Evolutionary conservation across 2,797 vertebrate genomes (phyloP), one percentile per base, ranked within the genome.

Genomic region (Iguana delicatissima): DNA sequence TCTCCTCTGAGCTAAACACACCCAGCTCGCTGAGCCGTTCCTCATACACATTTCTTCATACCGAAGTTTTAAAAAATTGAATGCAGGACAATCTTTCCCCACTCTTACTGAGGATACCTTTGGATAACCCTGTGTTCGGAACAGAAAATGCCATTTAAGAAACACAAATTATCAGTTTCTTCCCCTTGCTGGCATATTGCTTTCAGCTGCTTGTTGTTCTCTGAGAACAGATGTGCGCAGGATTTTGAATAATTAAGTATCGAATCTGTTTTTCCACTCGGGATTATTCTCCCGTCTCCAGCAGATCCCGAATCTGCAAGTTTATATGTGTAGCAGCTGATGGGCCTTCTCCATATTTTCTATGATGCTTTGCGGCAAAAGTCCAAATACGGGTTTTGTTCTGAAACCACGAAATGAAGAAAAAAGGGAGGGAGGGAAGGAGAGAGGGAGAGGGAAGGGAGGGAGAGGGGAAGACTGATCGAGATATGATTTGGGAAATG

Each of bases 251-350:
- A 94, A 95, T 96, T 93, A 94, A 94, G 92, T 94, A 95, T 89
- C 91, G 95, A 94, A 93, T 96, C 92, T 93, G 95, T 16, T 35
- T 95, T 93, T 94, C 92, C 59, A 52, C 18, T 89, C 88, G 93
- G 94, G 92, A 95, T 95, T 93, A 93, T 95, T 94, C 93, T 32
- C 59, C 42, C 10, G 1, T 5, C 72, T 64, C n/a, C 16, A 14
- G 26, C 86, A 69, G 76, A 13, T 67, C n/a, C 95, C 93, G 95
- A 95, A 95, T 94, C 93, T 95, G 89, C 92, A 93, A 93, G 91
- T 96, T 96, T 95, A 95, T 94, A 94, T 84, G 93, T 96, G 96
- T 94, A 95, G 92, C 96, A 96, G 95, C 95, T 95, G 96, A 96
- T 57, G 0, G 93, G 88, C 93, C 94, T 93, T 93, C 93, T 92